Evolutionary conservation across 1,140 invertebrate species (phyloP).

Genomic region (Bombus superbus): DNA sequence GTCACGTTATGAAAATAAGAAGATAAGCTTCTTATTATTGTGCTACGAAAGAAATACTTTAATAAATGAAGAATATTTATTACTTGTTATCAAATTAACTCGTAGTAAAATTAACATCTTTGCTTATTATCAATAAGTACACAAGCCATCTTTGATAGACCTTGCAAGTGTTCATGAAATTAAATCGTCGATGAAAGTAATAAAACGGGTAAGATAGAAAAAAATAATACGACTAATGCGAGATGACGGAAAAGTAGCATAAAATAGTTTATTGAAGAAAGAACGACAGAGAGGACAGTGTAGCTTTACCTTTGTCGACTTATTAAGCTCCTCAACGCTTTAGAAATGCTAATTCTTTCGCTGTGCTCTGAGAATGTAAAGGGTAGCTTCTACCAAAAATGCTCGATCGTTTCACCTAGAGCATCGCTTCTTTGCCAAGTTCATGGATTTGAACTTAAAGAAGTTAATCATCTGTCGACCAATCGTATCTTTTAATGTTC

Average conservation of each 20-base stretch:
- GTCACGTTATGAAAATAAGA: neutral
- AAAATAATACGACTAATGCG: neutral
- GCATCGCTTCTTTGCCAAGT: constrained; percentile 45
- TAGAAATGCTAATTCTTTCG: constrained; percentile 43
- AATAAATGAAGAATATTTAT: constrained; percentile 4
- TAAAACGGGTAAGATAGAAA: neutral
- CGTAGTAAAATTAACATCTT: constrained; percentile 5
- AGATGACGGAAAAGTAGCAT: constrained; percentile 18
- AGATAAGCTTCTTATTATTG: constrained; percentile 17
- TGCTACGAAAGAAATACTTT: constrained; percentile 32
- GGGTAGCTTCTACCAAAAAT: constrained; percentile 30
- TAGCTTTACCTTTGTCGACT: constrained; percentile 25
- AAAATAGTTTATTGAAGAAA: constrained; percentile 27
- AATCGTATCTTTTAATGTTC: constrained; percentile 34
- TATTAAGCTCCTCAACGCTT: constrained; percentile 50
- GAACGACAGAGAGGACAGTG: constrained; percentile 1
- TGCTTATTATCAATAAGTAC: constrained; percentile 57
- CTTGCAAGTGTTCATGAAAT: neutral
- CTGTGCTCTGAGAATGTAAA: constrained; percentile 52
- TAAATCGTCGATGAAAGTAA: neutral
- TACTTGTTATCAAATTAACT: constrained; percentile 7
- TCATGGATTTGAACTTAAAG: constrained; percentile 7
- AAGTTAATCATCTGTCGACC: constrained; percentile 8
- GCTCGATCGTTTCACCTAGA: constrained; percentile 52
- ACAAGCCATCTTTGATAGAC: constrained; percentile 31